These are phyloP conservation scores for Masnerella sp. DNA, from an alignment of 2,888 invertebrate species.

Conservation along the genomic window DNA sequence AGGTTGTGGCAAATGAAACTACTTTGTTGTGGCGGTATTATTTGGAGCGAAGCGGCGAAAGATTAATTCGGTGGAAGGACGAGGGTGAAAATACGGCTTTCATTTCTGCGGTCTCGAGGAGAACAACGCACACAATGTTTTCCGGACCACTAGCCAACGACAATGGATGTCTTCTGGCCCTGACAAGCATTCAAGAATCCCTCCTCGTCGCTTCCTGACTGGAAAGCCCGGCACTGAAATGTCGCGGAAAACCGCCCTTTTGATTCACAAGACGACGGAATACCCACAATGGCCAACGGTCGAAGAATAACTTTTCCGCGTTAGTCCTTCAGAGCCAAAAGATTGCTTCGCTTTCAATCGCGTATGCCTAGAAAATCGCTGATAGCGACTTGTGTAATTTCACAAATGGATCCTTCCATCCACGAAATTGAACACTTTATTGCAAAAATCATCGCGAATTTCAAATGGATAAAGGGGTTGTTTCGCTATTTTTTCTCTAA, in stretches of 20 bases:
- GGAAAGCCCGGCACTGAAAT: slow-evolving; percentile 61
- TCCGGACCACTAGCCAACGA: slow-evolving; percentile 73
- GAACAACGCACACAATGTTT: slow-evolving; percentile 75
- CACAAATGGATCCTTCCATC: slow-evolving; percentile 72
- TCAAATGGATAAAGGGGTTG: slow-evolving; percentile 16
- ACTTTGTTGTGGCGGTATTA: too few species aligned
- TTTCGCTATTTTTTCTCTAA: slow-evolving; percentile 33
- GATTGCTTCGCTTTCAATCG: slow-evolving; percentile 59
- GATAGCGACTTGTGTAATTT: slow-evolving; percentile 76
- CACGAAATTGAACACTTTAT: slow-evolving; percentile 71
- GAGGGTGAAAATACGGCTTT: slow-evolving; percentile 61
- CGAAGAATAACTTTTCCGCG: slow-evolving; percentile 67
- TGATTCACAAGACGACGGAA: slow-evolving; percentile 65
- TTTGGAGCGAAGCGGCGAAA: slow-evolving; percentile 50
- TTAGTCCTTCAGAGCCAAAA: slow-evolving; percentile 67
- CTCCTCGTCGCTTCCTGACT: slow-evolving; percentile 62
- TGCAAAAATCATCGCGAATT: slow-evolving; percentile 60
- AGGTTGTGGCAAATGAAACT: too few species aligned
- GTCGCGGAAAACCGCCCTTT: slow-evolving; percentile 66
- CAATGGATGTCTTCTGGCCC: slow-evolving; percentile 74
- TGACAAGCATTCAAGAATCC: slow-evolving; percentile 76
- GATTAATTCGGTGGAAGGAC: slow-evolving; percentile 40
- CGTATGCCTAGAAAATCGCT: slow-evolving; percentile 67
- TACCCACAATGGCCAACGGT: slow-evolving; percentile 62
- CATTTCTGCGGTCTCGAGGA: slow-evolving; percentile 72